These are phyloP conservation scores for Acridotheres tristis DNA, from an alignment of 2,797 vertebrate genomes.

Conservation along the genomic window DNA sequence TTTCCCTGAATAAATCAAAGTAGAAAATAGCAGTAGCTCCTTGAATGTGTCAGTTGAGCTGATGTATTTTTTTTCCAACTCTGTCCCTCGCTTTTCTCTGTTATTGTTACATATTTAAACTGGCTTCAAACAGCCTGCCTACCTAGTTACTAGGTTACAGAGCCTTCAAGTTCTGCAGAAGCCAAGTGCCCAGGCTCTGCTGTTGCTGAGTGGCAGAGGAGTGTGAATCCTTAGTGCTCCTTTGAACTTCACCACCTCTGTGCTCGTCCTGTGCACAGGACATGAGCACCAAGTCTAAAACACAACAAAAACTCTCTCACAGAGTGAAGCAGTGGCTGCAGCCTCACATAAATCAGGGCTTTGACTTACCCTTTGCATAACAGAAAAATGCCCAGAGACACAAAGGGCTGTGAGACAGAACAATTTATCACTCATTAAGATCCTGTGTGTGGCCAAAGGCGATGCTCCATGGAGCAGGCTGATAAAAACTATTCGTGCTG, in stretches of 20 bases:
- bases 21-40: not conserved
- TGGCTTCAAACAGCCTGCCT: not conserved
- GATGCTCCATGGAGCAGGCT: not conserved
- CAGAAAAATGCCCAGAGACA: not conserved
- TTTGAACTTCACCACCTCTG: not conserved
- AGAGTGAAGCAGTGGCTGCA: not conserved
- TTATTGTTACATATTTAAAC: not conserved
- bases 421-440: not conserved
- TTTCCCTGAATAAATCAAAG: not conserved
- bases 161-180: not conserved
- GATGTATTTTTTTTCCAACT: not conserved
- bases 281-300: not conserved
- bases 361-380: not conserved
- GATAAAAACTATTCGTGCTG: not conserved
- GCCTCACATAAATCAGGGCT: not conserved
- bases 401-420: not conserved
- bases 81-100: not conserved
- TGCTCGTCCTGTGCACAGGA: not conserved
- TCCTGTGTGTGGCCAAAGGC: not conserved
- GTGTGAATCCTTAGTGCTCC: accelerated
- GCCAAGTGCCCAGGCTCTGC: not conserved
- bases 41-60: not conserved
- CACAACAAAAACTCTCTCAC: not conserved
- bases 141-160: not conserved
- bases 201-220: not conserved